Conservation (phyloP, 2,113 vertebrate genomes). For the Plecturocebus donacophilus region DNA sequence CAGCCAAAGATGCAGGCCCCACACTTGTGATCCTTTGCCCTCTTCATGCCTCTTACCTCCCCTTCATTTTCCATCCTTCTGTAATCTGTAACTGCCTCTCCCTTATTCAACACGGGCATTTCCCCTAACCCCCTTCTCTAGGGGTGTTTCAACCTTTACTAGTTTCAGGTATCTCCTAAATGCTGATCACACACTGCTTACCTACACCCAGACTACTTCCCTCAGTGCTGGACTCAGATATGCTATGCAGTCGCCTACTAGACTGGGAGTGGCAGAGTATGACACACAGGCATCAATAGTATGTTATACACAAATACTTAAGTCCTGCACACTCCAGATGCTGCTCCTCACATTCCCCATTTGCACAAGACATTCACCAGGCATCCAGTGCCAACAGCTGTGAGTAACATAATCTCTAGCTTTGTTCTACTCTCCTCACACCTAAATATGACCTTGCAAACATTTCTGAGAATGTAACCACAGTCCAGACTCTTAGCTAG, state of each 20-base stretch:
- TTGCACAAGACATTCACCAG: neutral
- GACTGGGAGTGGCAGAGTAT: neutral
- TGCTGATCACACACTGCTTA: neutral
- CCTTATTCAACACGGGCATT: neutral
- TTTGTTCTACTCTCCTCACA: neutral
- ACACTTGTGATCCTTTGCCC: neutral
- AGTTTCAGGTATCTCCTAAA: neutral
- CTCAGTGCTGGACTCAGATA: neutral
- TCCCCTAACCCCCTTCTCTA: neutral
- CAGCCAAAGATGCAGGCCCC: neutral
- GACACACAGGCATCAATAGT: neutral
- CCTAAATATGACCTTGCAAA: neutral
- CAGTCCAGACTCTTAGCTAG: neutral
- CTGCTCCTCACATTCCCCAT: neutral
- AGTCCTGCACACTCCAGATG: neutral
- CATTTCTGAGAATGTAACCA: neutral
- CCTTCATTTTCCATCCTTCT: neutral
- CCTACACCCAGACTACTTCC: neutral
- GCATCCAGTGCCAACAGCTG: neutral
- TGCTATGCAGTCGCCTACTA: neutral
- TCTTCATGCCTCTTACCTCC: neutral
- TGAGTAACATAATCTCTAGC: neutral
- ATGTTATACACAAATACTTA: neutral
- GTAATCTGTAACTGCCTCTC: neutral
- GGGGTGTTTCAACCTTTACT: neutral